Evolutionary conservation across 2,113 vertebrate genomes (phyloP).

Genomic region (Glaucomys volans): DNA sequence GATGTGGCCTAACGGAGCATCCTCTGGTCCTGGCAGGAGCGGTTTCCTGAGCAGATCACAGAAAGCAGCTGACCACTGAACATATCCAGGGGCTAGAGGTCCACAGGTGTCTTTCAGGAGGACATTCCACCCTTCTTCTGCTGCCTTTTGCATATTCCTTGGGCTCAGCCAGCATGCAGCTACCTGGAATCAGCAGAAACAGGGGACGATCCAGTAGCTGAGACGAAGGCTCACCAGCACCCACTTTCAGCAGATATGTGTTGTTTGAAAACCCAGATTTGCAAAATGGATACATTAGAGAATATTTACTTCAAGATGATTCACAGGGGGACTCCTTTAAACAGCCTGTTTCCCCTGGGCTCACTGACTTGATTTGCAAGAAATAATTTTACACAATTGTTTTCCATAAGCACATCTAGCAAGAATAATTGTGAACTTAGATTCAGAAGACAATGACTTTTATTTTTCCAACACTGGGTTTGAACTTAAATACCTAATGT

Average conservation of each 20-base stretch:
- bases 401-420: constrained; percentile 64
- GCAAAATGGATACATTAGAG: constrained; percentile 45
- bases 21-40: not conserved
- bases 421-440: constrained; percentile 39
- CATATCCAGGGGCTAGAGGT: not conserved
- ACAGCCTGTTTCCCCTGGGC: constrained; percentile 2
- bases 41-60: not conserved
- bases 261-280: constrained; percentile 58
- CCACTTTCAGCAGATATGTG: not conserved
- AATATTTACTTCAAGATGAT: constrained; percentile 61
- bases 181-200: not conserved
- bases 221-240: not conserved
- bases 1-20: not conserved
- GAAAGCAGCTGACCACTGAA: not conserved
- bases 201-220: not conserved
- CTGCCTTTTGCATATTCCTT: not conserved
- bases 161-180: not conserved
- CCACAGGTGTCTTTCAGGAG: not conserved
- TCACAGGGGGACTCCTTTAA: constrained; percentile 47
- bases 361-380: constrained; percentile 56
- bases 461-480: constrained; percentile 30
- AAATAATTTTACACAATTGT: constrained; percentile 60
- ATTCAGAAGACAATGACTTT: constrained; percentile 38
- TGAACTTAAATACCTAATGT: constrained; percentile 11
- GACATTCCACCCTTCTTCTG: not conserved